Base-by-base conservation (phyloP, 2,113 vertebrate species). In the Melanocharis versteri region DNA sequence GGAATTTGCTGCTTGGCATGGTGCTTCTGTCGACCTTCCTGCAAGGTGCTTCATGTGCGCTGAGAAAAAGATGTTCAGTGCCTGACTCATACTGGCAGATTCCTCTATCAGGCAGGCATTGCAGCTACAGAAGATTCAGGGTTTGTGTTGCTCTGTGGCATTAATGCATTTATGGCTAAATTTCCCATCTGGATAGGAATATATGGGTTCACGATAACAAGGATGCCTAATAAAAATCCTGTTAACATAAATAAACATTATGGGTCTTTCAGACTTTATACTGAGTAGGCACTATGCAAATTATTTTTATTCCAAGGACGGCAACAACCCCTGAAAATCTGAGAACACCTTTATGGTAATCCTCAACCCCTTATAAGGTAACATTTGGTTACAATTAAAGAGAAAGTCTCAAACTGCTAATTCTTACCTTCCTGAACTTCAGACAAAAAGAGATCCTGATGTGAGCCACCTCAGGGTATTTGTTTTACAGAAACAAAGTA, bases 331-430 rank as follows among this genome's bases (percentile, higher is more conserved):
- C 23, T 50, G 83, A 77, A 83, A 88, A 54, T 2, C 37, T 71
- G 76, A 78, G n/a, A 87, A 89, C 60, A 89, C 48, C 94, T 93
- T 94, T 60, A 58, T 0, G 2, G 37, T 70, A 83, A 69, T 85
- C 31, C 26, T 90, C 75, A 71, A 1, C 16, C 20, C 20, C 30
- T 86, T 2, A 7, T 62, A 78, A 93, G 71, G 50, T 33, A 68
- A 24, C 76, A 92, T 94, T 96, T 95, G 92, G 83, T 95, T 90
- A 82, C 80, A 96, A 94, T 94, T 95, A 96, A 48, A 85, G 82
- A 62, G 2, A 15, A 85, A 77, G 23, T 47, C 75, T 95, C 82
- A 70, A 51, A 66, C 54, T 77, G 9, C 31, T 47, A 68, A 64
- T 81, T 87, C 47, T 37, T 90, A 86, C 40, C 64, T 86, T 62